Percentiles rank a stretch among this genome's conserved stretches.
Evolutionary conservation across 2,888 invertebrate genomes (phyloP).

Genomic region (Pollenia labialis): DNA sequence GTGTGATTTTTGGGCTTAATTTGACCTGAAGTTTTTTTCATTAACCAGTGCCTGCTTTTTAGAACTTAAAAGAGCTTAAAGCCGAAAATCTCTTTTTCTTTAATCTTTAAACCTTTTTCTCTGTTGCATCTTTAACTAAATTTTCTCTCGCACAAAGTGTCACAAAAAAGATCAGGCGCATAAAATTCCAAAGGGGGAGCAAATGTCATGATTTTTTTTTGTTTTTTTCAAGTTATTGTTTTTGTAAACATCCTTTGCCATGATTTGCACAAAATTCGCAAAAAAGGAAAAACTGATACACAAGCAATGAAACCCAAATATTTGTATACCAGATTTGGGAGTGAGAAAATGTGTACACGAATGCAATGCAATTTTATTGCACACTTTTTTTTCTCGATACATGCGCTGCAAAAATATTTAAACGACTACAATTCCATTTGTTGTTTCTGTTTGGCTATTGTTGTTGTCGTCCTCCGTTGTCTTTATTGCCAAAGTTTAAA

Average conservation of each 20-base stretch:
- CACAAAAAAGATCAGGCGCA: conserved; percentile 48
- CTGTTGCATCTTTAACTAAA: neutral
- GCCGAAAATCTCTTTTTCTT: neutral
- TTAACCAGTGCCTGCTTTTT: no score
- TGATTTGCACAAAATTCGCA: conserved; percentile 51
- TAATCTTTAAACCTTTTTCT: neutral
- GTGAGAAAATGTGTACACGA: conserved; percentile 37
- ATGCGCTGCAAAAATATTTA: conserved; percentile 58
- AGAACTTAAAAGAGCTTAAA: neutral
- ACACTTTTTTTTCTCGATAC: conserved; percentile 55
- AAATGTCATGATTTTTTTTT: conserved; percentile 50
- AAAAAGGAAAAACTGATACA: neutral
- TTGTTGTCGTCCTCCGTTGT: conserved; percentile 31
- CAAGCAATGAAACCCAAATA: conserved; percentile 20
- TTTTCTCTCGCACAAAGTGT: neutral
- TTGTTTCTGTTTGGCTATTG: conserved; percentile 23
- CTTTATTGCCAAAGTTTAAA: conserved; percentile 56
- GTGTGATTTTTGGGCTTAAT: no score
- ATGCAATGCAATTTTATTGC: conserved; percentile 68
- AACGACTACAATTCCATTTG: conserved; percentile 64
- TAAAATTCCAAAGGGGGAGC: conserved; percentile 37
- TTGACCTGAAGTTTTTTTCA: no score
- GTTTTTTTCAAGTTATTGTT: neutral
- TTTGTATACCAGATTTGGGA: conserved; percentile 31
- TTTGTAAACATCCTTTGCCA: conserved; percentile 34